These are phyloP conservation scores for Cnemophilus loriae DNA, from an alignment of 2,113 vertebrate genomes.

Conservation along the genomic window DNA sequence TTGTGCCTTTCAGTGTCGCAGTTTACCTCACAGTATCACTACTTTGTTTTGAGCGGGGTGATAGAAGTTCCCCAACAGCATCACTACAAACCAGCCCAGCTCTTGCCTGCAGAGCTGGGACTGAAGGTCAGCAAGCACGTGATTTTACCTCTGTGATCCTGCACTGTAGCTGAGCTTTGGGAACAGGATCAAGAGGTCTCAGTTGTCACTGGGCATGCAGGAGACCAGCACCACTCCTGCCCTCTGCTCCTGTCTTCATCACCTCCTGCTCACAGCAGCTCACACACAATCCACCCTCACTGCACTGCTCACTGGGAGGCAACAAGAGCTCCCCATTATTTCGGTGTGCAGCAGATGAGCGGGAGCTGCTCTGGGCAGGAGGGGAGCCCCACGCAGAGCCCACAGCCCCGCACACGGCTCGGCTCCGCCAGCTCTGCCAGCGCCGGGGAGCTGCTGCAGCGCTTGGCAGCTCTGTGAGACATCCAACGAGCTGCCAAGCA, in stretches of 20 bases:
- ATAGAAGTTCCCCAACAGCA: rapidly evolving
- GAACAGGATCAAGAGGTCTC: not conserved
- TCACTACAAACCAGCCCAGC: not conserved
- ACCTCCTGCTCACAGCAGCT: not conserved
- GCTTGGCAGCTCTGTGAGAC: not conserved
- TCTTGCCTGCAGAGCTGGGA: not conserved
- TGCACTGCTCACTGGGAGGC: not conserved
- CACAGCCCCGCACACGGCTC: rapidly evolving
- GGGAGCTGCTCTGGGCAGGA: not conserved
- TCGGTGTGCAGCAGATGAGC: not conserved
- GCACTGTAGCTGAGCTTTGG: not conserved
- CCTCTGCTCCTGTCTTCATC: not conserved
- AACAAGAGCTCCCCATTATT: not conserved
- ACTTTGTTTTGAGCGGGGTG: not conserved
- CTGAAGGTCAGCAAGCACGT: not conserved
- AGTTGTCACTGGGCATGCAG: rapidly evolving
- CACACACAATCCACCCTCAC: not conserved
- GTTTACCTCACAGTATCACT: too few species aligned
- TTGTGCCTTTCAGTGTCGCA: not conserved
- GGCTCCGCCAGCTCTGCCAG: not conserved
- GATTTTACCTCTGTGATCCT: not conserved
- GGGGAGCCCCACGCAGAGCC: not conserved
- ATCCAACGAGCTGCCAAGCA: not conserved
- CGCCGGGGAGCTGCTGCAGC: not conserved
- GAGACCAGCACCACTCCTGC: rapidly evolving